Evolutionary conservation across 2,113 vertebrate species (phyloP), one percentile per base, ranked within the genome.

Genomic region (Micronisus gabar): DNA sequence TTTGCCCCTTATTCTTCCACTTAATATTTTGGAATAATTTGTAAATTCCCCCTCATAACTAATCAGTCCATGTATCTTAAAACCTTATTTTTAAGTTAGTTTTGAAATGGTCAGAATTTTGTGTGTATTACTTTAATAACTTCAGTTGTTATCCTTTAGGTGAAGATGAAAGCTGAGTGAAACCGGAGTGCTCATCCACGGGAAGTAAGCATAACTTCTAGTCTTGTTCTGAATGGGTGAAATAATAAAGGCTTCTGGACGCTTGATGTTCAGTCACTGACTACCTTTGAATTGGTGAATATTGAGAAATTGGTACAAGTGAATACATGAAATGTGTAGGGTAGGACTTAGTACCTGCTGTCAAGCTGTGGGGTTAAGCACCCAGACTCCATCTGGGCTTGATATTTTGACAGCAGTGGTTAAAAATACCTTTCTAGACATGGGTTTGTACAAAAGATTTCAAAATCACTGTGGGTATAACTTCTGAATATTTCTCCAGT

Each of bases 161-260:
- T 98, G 95, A 98, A 97, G 98, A 97, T 98, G 96, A 95, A 97
- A 97, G 98, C 98, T 97, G 98, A 98, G 92, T 98, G 98, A 98
- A 79, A 62, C 17, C 16, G 3, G 79, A 86, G 86, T 97, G 88
- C 92, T 97, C 83, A 92, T 96, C 96, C 50, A 34, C 58, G 90
- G 96, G 95, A 98, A 83, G 98, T 98, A 97, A 98, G 98, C 89
- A 65, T 76, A 6, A 2, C 68, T 97, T 70, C 68, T 59, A 23
- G 25, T 85, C 43, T 72, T 71, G 13, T 90, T 82, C 11, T 58
- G 56, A 32, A 7, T 3, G 40, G 66, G 38, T 61, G 58, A 50
- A 43, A 8, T 41, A 41, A 34, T 29, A 41, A 32, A 66, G n/a
- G 43, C 25, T 53, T 70, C n/a, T 86, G 86, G 52, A 12, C 12